Evolutionary conservation across 1,140 invertebrate genomes (phyloP), one percentile per base, ranked within the genome.

Genomic region (Gyrodactylus bullatarudis): DNA sequence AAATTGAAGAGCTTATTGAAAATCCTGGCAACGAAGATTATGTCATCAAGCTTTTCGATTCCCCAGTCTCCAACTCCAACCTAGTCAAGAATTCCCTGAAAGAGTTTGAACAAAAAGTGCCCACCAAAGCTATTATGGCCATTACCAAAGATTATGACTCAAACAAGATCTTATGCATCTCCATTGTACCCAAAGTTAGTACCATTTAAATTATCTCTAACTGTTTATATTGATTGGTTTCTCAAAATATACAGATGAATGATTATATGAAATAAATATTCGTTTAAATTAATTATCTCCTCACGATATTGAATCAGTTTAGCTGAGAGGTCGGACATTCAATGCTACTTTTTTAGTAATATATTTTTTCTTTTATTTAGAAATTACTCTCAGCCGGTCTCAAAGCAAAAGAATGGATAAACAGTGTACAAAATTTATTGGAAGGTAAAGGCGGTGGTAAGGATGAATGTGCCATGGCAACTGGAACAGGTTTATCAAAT

Each of bases 401-500:
- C 24, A 71, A 71, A 20, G 70, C 70, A 2, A 71, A 71, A 24
- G 24, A 71, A 1, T 71, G 70, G 70, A 71, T 71, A 23, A 24
- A 71, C 1, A 71, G 24, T 20, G 26, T 71, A 2, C 8, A 2
- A 25, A 24, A 26, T 23, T 8, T 71, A 2, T 21, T 71, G 1
- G 70, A 24, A 23, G 70, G 70, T 24, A 71, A 71, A n/a, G 2
- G 16, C 20, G 70, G 70, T 23, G 70, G 70, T 2, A 71, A 24
- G 20, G 70, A 71, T 25, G 21, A 71, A 26, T 71, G 21, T 2
- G 70, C 70, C 1, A 21, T 23, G 24, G 70, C 24, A 1, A 25
- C 70, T 16, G 70, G 70, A 54, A 54, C 34, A 54, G 34, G 34
- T 16, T 54, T 54, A n/a, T 8, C 34, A n/a, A 54, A 54, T 54